Percentiles rank a stretch among this genome's conserved stretches.
phyloP scores from a whole-genome alignment of 2,113 vertebrate genomes.

The Cricetomys ansorgei region DNA sequence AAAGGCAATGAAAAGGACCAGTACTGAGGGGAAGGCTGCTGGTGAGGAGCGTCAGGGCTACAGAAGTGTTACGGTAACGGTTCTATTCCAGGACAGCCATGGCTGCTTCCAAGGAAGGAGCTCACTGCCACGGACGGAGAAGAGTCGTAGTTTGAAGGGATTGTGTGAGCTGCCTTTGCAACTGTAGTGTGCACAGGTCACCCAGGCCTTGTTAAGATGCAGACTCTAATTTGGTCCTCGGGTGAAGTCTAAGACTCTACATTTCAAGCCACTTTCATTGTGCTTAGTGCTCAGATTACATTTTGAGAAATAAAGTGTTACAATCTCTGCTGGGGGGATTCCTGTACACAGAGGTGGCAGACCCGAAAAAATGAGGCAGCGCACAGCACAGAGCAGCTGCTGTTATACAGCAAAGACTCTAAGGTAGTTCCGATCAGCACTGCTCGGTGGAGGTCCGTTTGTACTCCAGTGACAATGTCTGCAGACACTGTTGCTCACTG shows the following conservation, averaged over 20 bases:
- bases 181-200: neutral
- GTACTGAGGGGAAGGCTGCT: neutral
- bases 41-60: neutral
- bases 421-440: neutral
- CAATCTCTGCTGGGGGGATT: constrained; percentile 6
- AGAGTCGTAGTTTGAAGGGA: too few species aligned
- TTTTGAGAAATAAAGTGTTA: neutral
- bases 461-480: neutral
- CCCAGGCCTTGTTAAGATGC: neutral
- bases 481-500: neutral
- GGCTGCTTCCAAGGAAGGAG: neutral
- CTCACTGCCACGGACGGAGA: too few species aligned
- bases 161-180: neutral
- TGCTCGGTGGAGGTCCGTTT: neutral
- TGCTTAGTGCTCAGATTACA: neutral
- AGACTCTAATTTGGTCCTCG: neutral
- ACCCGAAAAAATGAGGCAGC: neutral
- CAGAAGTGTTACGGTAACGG: neutral
- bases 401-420: constrained; percentile 10
- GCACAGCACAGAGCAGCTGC: neutral
- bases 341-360: neutral
- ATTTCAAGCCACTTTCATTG: neutral
- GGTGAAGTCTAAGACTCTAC: neutral
- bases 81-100: neutral
- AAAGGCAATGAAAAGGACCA: neutral